These are phyloP conservation scores for Pelobates cultripes DNA, from an alignment of 2,797 vertebrate genomes.

Conservation along the genomic window DNA sequence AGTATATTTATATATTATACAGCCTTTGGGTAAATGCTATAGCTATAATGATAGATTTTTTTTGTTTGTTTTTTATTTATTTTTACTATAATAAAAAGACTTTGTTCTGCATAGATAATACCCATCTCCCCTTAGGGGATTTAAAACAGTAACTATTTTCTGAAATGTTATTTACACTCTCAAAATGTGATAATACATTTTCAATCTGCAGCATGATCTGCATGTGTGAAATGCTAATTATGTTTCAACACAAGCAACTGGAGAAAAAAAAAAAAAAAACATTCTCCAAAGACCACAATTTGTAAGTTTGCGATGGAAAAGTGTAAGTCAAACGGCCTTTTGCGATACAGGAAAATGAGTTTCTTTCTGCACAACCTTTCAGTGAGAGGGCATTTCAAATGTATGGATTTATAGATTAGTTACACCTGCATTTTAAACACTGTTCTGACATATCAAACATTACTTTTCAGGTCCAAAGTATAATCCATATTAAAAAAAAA, in stretches of 20 bases:
- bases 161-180: constrained; percentile 56
- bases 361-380: constrained; percentile 2
- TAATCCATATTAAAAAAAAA: neutral
- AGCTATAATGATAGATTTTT: constrained; percentile 30
- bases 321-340: constrained; percentile 25
- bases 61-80: neutral
- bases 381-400: neutral
- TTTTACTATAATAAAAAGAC: constrained; percentile 22
- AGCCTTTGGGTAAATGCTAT: constrained; percentile 21
- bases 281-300: constrained; percentile 22
- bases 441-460: neutral
- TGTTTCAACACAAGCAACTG: constrained; percentile 42
- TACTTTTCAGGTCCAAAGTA: neutral
- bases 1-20: constrained; percentile 18
- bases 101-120: constrained; percentile 39
- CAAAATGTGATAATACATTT: constrained; percentile 53
- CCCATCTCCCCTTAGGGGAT: constrained; percentile 45
- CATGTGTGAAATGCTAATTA: constrained; percentile 55
- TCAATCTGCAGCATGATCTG: constrained; percentile 49
- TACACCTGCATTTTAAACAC: neutral
- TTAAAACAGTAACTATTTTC: constrained; percentile 51
- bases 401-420: neutral
- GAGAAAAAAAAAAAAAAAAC: neutral
- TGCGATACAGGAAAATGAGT: neutral
- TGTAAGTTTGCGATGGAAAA: constrained; percentile 12